phyloP scores from a whole-genome alignment of 2,888 invertebrate genomes.

The Drosophila seclusa region DNA sequence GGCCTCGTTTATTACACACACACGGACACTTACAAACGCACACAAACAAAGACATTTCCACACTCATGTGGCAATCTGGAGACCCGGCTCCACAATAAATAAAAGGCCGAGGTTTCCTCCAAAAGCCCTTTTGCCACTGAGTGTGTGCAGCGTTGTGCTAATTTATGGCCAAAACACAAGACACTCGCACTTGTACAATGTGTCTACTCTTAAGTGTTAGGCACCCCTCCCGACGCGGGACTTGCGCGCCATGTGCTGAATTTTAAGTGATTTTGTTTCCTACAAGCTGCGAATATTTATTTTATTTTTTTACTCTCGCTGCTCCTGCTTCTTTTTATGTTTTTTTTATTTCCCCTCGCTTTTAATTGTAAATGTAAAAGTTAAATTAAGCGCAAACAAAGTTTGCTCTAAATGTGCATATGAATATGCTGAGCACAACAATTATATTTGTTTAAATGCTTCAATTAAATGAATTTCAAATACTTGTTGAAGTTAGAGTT shows the following conservation, averaged over 20 bases:
- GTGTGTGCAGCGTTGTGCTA: conserved; percentile 56
- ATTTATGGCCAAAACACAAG: conserved; percentile 66
- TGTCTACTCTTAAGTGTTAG: conserved; percentile 60
- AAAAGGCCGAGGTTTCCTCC: conserved; percentile 48
- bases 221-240: conserved; percentile 14
- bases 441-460: neutral
- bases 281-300: conserved; percentile 25
- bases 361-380: conserved; percentile 22
- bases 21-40: neutral
- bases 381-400: conserved; percentile 5
- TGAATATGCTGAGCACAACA: conserved; percentile 1
- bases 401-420: neutral
- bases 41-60: conserved; percentile 27
- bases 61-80: conserved; percentile 48
- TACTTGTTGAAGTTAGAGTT: neutral
- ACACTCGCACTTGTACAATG: conserved; percentile 19
- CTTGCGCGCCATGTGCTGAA: conserved; percentile 60
- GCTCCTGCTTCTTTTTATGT: conserved; percentile 8
- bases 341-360: conserved; percentile 8
- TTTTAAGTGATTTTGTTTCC: conserved; percentile 65
- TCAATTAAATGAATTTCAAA: neutral
- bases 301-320: conserved; percentile 13
- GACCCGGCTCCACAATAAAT: conserved; percentile 50
- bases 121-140: conserved; percentile 29
- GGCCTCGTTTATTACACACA: conserved; percentile 55